These are phyloP conservation scores for Aphis craccivora DNA, from an alignment of 1,140 invertebrate species.

Conservation along the genomic window DNA sequence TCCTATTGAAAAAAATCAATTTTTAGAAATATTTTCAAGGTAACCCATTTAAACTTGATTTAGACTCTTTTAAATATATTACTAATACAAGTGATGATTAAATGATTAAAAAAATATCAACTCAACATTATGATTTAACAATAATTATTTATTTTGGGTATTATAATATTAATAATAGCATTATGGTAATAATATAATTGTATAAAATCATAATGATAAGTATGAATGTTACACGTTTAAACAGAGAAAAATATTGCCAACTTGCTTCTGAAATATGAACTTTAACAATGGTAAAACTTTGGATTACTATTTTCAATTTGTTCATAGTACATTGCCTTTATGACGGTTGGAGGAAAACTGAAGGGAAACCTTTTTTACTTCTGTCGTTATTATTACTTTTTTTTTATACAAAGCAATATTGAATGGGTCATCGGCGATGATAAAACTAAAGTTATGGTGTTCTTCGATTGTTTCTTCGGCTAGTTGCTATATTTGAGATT, in stretches of 20 bases:
- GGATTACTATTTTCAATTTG: constrained; percentile 42
- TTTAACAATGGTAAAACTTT: constrained; percentile 43
- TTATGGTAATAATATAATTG: not conserved
- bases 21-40: not conserved
- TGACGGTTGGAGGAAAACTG: not conserved
- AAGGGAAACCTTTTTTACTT: constrained; percentile 20
- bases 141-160: no score
- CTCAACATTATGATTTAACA: no score
- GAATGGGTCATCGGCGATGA: constrained; percentile 33
- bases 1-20: not conserved
- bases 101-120: no score
- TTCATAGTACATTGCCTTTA: not conserved
- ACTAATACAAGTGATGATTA: no score
- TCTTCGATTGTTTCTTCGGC: not conserved
- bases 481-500: not conserved
- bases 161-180: not conserved
- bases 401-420: constrained; percentile 29
- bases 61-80: no score
- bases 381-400: constrained; percentile 5
- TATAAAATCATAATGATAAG: not conserved
- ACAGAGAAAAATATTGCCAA: not conserved
- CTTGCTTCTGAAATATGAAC: not conserved
- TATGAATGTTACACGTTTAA: not conserved
- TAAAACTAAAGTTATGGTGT: constrained; percentile 30
- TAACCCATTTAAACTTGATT: not conserved